phyloP scores from a whole-genome alignment of 2,888 invertebrate species.

The Drosophila phalerata region DNA sequence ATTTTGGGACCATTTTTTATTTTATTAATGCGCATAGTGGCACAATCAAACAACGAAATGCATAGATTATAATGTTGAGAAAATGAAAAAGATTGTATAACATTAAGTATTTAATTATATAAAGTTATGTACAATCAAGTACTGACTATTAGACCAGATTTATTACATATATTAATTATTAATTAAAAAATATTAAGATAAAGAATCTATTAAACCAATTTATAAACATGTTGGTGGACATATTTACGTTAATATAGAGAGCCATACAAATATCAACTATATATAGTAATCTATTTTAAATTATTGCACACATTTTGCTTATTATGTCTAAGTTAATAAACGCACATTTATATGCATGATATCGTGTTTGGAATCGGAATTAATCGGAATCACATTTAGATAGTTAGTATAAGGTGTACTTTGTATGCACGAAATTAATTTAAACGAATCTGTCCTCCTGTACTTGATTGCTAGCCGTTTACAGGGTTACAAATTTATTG shows the following conservation, averaged over 20 bases:
- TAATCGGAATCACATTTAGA: no score
- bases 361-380: background rate
- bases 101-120: slow-evolving; percentile 2
- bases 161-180: slow-evolving; percentile 1
- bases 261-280: slow-evolving; percentile 2
- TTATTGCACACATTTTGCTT: slow-evolving; percentile 26
- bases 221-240: slow-evolving; percentile 3
- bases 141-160: slow-evolving; percentile 9
- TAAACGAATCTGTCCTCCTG: no score
- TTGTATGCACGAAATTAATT: no score
- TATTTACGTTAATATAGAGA: slow-evolving; percentile 11
- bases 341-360: slow-evolving; percentile 14
- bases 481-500: no score
- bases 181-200: background rate
- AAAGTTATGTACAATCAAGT: slow-evolving; percentile 1
- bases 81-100: slow-evolving; percentile 4
- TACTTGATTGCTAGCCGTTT: no score
- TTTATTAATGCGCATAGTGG: slow-evolving; percentile 21
- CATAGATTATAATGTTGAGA: slow-evolving; percentile 4
- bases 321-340: slow-evolving; percentile 18
- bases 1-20: slow-evolving; percentile 41
- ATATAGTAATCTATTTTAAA: slow-evolving; percentile 7
- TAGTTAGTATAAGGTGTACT: no score
- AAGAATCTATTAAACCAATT: background rate
- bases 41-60: slow-evolving; percentile 43